Evolutionary conservation across 2,113 vertebrate species (phyloP), one percentile per base, ranked within the genome.

Genomic region (Acinonyx jubatus): DNA sequence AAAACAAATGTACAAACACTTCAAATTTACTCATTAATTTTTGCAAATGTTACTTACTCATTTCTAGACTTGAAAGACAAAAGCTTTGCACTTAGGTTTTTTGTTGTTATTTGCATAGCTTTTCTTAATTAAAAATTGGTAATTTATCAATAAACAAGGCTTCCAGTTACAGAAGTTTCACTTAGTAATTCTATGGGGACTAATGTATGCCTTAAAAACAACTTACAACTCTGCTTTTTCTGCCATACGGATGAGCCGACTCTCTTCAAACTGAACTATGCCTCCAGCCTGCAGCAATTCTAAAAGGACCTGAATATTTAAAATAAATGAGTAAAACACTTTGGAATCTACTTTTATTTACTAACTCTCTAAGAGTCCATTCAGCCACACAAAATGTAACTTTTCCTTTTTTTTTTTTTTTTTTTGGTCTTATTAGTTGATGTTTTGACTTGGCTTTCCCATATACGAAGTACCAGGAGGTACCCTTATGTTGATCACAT

Each of bases 151-250:
- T 90, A 90, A 86, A 71, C 9, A 25, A 18, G 4, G 36, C 55
- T 95, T 93, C 91, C 86, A n/a, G 12, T 93, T 41, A 96, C 21
- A 96, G 86, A 96, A 97, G 74, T 31, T 1, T 2, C 93, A 95
- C 21, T 95, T 91, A 94, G 66, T 79, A 79, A 6, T 80, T 86
- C 1, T 73, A 84, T 31, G 9, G 36, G 68, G 94, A 96, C 61
- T 81, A 93, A 96, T 52, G 73, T 1, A 78, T 4, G 48, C 15
- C 25, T 96, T 96, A 14, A 89, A 96, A 85, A 74, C 18, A 96
- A 99, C 99, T 99, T 98, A 99, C 99, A 99, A 99, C 93, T 99
- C 99, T 14, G 99, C 99, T 97, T 99, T 99, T 96, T 99, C 99
- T 96, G 99, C 99, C 98, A 99, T 99, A 63, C 98, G 97, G 97